These are phyloP conservation scores for Osedax fenrisi DNA, from an alignment of 2,888 invertebrate species.

Conservation along the genomic window DNA sequence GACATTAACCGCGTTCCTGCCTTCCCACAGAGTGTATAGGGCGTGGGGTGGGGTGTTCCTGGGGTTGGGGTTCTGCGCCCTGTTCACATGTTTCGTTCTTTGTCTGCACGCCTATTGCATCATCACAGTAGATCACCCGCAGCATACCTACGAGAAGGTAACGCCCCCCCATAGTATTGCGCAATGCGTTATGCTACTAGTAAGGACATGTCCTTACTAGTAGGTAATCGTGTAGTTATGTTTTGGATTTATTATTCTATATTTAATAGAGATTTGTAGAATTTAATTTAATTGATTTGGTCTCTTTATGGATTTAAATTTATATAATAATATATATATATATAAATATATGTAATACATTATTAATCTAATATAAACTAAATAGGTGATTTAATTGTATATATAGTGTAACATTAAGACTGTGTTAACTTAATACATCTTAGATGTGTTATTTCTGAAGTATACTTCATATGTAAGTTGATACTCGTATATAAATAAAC, in stretches of 20 bases:
- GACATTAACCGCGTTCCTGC: too few species aligned
- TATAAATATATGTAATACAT: neutral
- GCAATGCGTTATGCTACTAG: neutral
- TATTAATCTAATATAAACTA: too few species aligned
- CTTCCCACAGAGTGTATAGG: conserved; percentile 32
- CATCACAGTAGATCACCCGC: conserved; percentile 37
- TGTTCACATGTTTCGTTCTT: conserved; percentile 41
- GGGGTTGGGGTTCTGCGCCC: conserved; percentile 41
- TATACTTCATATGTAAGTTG: neutral
- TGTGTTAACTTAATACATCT: too few species aligned
- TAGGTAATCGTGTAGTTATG: too few species aligned
- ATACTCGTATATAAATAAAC: neutral
- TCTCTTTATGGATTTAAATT: neutral
- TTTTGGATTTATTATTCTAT: too few species aligned
- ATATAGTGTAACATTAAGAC: too few species aligned
- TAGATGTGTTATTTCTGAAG: too few species aligned
- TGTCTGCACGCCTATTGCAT: conserved; percentile 46
- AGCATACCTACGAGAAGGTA: neutral
- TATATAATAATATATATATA: neutral
- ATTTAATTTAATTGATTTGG: too few species aligned
- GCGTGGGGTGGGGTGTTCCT: conserved; percentile 41
- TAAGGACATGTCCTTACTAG: too few species aligned
- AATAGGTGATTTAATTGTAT: too few species aligned
- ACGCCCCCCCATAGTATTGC: neutral
- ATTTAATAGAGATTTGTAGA: too few species aligned